Percentiles rank a stretch among this genome's conserved stretches.
phyloP scores from a whole-genome alignment of 2,797 vertebrate genomes.

The Gymnothorax javanicus region DNA sequence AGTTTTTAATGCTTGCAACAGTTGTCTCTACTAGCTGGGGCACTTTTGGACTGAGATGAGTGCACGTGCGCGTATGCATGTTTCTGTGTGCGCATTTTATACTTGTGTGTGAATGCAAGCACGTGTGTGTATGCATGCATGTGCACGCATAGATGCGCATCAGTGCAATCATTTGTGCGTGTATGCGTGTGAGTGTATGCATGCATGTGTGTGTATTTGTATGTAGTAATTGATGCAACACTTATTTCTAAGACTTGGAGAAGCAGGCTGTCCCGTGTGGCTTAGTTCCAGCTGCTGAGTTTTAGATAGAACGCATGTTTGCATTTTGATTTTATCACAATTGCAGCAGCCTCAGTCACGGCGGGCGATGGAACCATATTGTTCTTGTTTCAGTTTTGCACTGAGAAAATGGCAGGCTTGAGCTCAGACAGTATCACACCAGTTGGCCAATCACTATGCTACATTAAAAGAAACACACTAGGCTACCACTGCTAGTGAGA shows the following conservation, averaged over 20 bases:
- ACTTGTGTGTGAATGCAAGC: neutral
- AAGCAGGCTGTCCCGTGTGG: conserved; percentile 7
- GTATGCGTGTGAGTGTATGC: neutral
- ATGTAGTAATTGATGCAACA: neutral
- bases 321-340: conserved; percentile 18
- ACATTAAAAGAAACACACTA: neutral
- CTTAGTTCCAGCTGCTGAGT: conserved; percentile 2
- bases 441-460: neutral
- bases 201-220: neutral
- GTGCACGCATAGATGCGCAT: neutral
- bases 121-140: neutral
- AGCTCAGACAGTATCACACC: neutral
- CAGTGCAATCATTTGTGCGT: neutral
- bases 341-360: neutral
- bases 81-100: neutral
- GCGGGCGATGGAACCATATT: too few species aligned
- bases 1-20: neutral
- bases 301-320: neutral
- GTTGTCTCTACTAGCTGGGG: neutral
- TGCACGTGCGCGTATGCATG: neutral
- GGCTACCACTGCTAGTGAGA: too few species aligned
- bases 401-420: neutral
- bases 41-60: neutral
- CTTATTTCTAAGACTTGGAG: neutral
- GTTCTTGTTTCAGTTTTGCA: too few species aligned